These are phyloP conservation scores for Mimachlamys varia DNA, from an alignment of 2,888 invertebrate genomes.

Conservation along the genomic window DNA sequence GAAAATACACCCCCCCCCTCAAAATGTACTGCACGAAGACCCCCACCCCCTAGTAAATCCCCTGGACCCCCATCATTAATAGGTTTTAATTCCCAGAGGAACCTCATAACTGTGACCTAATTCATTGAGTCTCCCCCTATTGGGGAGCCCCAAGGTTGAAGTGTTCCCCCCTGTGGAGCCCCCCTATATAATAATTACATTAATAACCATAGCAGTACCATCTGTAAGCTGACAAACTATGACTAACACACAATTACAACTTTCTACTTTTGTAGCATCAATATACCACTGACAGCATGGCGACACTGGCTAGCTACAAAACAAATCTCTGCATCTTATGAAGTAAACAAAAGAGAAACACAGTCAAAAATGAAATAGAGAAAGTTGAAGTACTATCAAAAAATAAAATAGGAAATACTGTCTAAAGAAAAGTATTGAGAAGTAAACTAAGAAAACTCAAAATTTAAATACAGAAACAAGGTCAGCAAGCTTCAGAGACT, in stretches of 20 bases:
- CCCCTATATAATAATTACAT: constrained; percentile 8
- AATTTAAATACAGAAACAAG: neutral
- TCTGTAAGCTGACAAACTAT: constrained; percentile 34
- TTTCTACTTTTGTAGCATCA: constrained; percentile 4
- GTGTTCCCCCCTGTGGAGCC: neutral
- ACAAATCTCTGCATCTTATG: neutral
- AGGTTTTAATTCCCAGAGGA: neutral
- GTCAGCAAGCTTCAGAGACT: too few species aligned
- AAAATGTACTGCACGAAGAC: neutral
- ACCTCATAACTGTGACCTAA: neutral
- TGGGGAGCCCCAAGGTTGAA: neutral
- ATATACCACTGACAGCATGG: constrained; percentile 23
- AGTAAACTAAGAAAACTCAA: neutral
- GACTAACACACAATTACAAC: constrained; percentile 18
- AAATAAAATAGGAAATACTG: neutral
- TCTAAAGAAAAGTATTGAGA: too few species aligned
- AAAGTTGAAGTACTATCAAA: neutral
- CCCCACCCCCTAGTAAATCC: neutral
- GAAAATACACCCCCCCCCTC: neutral
- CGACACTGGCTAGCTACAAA: neutral
- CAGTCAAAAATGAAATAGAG: neutral
- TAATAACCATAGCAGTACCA: constrained; percentile 15
- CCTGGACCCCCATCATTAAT: neutral
- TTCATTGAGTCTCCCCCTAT: neutral
- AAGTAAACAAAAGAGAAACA: neutral